phyloP scores from a whole-genome alignment of 2,113 vertebrate genomes.

The Megatriorchis doriae region DNA sequence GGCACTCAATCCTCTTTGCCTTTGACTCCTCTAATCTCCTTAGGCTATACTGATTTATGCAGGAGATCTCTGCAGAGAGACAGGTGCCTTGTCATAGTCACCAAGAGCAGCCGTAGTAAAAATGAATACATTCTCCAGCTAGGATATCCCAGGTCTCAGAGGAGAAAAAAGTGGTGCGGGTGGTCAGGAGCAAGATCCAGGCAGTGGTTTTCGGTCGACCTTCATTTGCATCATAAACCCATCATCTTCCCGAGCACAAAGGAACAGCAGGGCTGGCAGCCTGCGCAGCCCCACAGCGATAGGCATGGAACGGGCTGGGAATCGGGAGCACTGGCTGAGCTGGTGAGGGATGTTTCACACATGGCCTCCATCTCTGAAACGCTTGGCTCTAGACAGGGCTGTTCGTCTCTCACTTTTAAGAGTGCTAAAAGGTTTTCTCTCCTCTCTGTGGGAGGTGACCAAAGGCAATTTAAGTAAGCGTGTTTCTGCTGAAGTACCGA shows the following conservation, averaged over 20 bases:
- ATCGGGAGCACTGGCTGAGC: accelerated
- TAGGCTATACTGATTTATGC: background rate
- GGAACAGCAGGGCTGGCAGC: background rate
- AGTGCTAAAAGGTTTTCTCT: conserved; percentile 43
- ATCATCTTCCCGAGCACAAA: background rate
- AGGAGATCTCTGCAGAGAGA: background rate
- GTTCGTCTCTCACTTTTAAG: background rate
- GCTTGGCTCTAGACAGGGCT: background rate
- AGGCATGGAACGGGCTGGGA: background rate
- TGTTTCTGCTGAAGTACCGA: background rate
- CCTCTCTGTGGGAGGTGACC: background rate
- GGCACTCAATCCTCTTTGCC: background rate
- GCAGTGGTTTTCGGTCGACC: background rate
- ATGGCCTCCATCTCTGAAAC: background rate
- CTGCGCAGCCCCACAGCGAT: background rate
- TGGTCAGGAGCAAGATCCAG: background rate
- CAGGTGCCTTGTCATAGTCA: background rate
- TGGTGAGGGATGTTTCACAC: background rate
- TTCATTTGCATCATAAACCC: background rate
- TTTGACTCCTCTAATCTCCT: background rate
- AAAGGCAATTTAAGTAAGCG: background rate
- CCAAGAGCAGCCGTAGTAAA: background rate
- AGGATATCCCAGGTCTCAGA: background rate
- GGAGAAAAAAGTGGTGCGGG: background rate
- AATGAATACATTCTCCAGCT: background rate